Base-by-base conservation (phyloP, 2,888 invertebrate genomes). In the Euclidia mi region DNA sequence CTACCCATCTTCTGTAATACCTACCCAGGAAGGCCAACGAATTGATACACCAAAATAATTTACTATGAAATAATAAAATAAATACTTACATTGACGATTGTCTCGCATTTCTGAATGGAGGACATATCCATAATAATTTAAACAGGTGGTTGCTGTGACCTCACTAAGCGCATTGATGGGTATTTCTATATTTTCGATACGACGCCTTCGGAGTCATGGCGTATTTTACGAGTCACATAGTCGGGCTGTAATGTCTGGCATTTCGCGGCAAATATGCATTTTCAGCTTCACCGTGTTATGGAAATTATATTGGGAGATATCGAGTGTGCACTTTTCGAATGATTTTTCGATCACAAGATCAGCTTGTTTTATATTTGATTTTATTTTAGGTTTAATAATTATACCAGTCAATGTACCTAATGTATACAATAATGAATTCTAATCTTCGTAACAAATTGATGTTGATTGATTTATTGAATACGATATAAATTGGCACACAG, bases 101-200 rank as follows among this genome's bases (percentile, higher is more conserved):
- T n/a, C n/a, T n/a, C n/a, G n/a, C n/a, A n/a, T n/a, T n/a, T n/a
- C n/a, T n/a, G n/a, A n/a, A n/a, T n/a, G n/a, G n/a, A n/a, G 20
- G 20, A 46, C 44, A 37, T 35, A 28, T 53, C 49, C 18, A 43
- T 53, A 49, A 60, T 60, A 56, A 15, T 29, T 18, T 11, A 34
- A 67, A 51, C 42, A 40, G 55, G 41, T 58, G 60, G 42, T 49
- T 42, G 44, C 15, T 38, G 17, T 45, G 38, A 45, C n/a, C n/a
- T n/a, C n/a, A n/a, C 58, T 62, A 59, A 45, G 49, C 35, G 20
- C 47, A 53, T 51, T 38, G 58, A 56, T 49, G 60, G 38, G 56
- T 50, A 44, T 62, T 71, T 58, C 48, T 61, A 49, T 48, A 59
- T 56, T 62, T 69, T 48, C 58, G 50, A 67, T 61, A 60, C 55